These are phyloP conservation scores for Lutraria lutraria DNA, from an alignment of 2,888 invertebrate species.

Conservation along the genomic window DNA sequence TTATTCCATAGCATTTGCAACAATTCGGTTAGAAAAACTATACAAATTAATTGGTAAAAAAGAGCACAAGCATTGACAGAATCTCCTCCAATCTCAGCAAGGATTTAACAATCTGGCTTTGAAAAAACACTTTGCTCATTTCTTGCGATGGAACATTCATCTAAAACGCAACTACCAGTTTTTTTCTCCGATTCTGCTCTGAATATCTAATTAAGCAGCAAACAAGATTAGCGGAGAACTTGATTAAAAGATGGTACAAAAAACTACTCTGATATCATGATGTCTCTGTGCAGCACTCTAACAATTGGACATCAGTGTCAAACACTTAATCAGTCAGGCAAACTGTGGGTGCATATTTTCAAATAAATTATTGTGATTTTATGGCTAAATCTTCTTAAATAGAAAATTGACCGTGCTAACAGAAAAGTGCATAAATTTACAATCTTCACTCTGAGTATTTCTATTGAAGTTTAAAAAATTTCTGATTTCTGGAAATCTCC, in stretches of 20 bases:
- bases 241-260: constrained; percentile 26
- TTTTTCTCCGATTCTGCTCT: not conserved
- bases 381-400: not conserved
- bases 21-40: not conserved
- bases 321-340: not conserved
- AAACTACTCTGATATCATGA: not conserved
- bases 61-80: not conserved
- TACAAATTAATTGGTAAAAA: not conserved
- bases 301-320: not conserved
- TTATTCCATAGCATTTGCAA: not conserved
- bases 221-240: constrained; percentile 24
- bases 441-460: too few species aligned
- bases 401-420: too few species aligned
- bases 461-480: too few species aligned
- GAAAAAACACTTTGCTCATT: not conserved
- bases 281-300: not conserved
- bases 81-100: not conserved
- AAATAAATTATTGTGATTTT: not conserved
- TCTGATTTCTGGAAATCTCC: too few species aligned
- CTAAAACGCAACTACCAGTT: not conserved
- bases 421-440: too few species aligned
- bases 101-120: not conserved
- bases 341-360: not conserved
- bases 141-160: not conserved
- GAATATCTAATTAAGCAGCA: constrained; percentile 18